Evolutionary conservation across 2,888 invertebrate genomes (phyloP).

Genomic region (Campaea margaritaria): DNA sequence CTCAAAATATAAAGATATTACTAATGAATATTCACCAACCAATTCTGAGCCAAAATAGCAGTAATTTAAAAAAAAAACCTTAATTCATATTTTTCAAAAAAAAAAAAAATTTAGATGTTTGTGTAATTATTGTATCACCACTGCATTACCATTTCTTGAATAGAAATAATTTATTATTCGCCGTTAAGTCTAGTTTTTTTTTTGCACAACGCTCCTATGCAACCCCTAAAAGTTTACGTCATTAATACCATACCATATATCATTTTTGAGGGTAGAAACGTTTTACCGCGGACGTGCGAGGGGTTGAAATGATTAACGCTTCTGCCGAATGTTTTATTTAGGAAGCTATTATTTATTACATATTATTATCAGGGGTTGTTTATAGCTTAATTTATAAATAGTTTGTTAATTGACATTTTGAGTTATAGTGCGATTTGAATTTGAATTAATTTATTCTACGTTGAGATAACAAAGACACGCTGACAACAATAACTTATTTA

Average conservation of each 20-base stretch:
- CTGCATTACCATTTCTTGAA: too few species aligned
- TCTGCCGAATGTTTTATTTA: conserved; percentile 34
- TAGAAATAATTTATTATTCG: background rate
- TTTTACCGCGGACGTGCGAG: conserved; percentile 34
- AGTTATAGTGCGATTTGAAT: conserved; percentile 11
- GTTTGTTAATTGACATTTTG: conserved; percentile 19
- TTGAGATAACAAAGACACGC: background rate
- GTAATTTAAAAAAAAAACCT: too few species aligned
- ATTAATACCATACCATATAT: conserved; percentile 42
- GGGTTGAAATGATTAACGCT: conserved; percentile 42
- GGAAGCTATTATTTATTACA: conserved; percentile 30
- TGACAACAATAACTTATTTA: background rate
- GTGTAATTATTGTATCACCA: too few species aligned
- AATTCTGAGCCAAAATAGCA: too few species aligned
- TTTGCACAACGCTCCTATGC: background rate
- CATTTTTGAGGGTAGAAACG: conserved; percentile 39
- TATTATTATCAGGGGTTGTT: conserved; percentile 27
- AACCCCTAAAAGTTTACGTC: conserved; percentile 24
- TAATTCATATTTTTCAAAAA: too few species aligned
- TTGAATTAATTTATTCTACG: conserved; percentile 2
- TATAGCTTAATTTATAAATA: conserved; percentile 18
- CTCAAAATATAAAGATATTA: too few species aligned
- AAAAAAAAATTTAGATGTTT: too few species aligned
- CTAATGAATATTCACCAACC: too few species aligned
- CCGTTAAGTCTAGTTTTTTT: background rate